Evolutionary conservation across 2,113 vertebrate species (phyloP).

Genomic region (Oreochromis niloticus): DNA sequence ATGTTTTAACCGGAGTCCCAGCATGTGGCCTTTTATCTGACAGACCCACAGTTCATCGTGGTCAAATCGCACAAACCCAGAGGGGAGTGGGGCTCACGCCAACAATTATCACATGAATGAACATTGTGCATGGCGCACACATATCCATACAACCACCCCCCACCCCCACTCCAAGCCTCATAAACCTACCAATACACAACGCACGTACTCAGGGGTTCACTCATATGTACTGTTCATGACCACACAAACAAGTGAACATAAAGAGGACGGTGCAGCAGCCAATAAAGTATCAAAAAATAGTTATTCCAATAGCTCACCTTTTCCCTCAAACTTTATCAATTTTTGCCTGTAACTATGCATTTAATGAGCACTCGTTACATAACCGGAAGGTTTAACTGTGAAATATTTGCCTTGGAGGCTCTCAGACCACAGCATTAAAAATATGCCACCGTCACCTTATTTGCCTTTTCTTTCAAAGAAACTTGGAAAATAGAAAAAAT

Average conservation of each 20-base stretch:
- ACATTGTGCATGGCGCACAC: conserved; percentile 40
- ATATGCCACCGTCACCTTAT: conserved; percentile 29
- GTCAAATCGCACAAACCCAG: conserved; percentile 72
- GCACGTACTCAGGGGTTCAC: background rate
- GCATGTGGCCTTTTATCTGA: conserved; percentile 73
- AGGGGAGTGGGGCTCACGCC: conserved; percentile 60
- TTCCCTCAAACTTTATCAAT: conserved; percentile 14
- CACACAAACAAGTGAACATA: background rate
- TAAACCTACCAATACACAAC: background rate
- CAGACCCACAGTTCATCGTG: conserved; percentile 65
- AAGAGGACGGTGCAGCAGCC: background rate
- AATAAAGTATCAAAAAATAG: conserved; percentile 9
- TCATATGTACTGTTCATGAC: background rate
- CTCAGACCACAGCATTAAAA: conserved; percentile 13
- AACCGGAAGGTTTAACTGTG: conserved; percentile 38
- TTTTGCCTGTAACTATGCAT: conserved; percentile 3
- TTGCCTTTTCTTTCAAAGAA: conserved; percentile 32
- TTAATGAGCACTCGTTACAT: conserved; percentile 19
- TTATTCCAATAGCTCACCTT: background rate
- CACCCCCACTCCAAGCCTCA: background rate
- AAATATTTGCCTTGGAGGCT: conserved; percentile 41
- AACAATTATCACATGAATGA: conserved; percentile 78
- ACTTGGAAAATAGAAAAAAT: conserved; percentile 29
- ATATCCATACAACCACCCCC: background rate
- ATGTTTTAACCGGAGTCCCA: conserved; percentile 63